Evolutionary conservation across 2,797 vertebrate species (phyloP).

Genomic region (Hypotaenidia philippensis): DNA sequence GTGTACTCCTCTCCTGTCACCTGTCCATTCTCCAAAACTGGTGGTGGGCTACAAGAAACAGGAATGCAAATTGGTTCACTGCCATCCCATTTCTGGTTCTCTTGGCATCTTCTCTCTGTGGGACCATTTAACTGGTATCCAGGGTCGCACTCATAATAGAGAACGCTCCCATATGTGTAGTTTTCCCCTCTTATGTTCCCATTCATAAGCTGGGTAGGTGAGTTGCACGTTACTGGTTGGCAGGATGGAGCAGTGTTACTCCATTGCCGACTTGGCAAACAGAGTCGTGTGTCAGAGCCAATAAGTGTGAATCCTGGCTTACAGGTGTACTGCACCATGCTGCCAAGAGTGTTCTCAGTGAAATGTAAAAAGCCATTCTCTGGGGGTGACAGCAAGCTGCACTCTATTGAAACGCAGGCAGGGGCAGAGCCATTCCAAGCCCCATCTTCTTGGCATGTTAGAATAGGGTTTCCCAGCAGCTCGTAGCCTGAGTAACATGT

Average conservation of each 20-base stretch:
- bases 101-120: conserved; percentile 83
- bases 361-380: conserved; percentile 88
- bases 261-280: conserved; percentile 89
- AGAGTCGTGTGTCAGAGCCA: conserved; percentile 87
- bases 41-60: conserved; percentile 87
- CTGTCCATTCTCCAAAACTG: conserved; percentile 78
- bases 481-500: conserved; percentile 90
- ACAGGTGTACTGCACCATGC: conserved; percentile 86
- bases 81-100: conserved; percentile 87
- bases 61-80: conserved; percentile 87
- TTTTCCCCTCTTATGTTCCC: conserved; percentile 82
- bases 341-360: conserved; percentile 85
- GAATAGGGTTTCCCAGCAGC: conserved; percentile 80
- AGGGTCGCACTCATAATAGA: conserved; percentile 86
- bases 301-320: conserved; percentile 86
- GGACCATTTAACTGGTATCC: conserved; percentile 89
- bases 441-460: conserved; percentile 92
- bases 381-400: conserved; percentile 83
- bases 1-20: conserved; percentile 85
- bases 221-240: conserved; percentile 80
- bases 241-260: conserved; percentile 85
- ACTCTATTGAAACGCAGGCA: conserved; percentile 87
- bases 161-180: conserved; percentile 80
- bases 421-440: conserved; percentile 96
- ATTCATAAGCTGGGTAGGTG: conserved; percentile 82